phyloP scores from a whole-genome alignment of 2,888 invertebrate species.

The Pantelozetes paolii region DNA sequence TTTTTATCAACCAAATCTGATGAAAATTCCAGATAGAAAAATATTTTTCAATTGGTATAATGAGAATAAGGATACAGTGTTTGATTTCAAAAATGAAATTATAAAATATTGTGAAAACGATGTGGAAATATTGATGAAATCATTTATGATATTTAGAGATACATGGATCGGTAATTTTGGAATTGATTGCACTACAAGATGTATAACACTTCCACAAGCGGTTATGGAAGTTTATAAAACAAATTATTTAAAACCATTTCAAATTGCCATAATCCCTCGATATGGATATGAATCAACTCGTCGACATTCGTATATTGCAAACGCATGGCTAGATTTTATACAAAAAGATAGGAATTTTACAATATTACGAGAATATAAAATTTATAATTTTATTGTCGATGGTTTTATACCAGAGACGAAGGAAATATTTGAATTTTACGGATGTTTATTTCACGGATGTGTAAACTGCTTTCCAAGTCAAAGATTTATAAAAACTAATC shows the following conservation, averaged over 20 bases:
- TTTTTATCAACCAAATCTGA: not conserved
- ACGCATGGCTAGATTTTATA: conserved; percentile 44
- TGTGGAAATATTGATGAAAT: conserved; percentile 42
- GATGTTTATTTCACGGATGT: not conserved
- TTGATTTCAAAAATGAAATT: conserved; percentile 46
- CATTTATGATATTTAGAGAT: conserved; percentile 41
- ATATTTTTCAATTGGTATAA: conserved; percentile 38
- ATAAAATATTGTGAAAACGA: conserved; percentile 46
- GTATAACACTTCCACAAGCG: conserved; percentile 44
- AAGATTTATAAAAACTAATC: not conserved
- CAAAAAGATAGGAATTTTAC: not conserved
- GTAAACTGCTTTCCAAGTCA: not conserved
- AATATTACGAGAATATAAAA: not conserved
- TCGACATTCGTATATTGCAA: conserved; percentile 40
- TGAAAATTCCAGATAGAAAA: not conserved
- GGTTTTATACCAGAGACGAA: not conserved
- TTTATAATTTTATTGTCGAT: not conserved
- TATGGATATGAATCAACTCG: conserved; percentile 41
- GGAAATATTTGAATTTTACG: not conserved
- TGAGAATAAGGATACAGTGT: conserved; percentile 41
- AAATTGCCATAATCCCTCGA: conserved; percentile 44
- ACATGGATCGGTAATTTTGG: conserved; percentile 14
- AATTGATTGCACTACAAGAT: conserved; percentile 43
- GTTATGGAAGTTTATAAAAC: conserved; percentile 44
- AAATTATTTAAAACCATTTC: conserved; percentile 37